phyloP scores from a whole-genome alignment of 2,888 invertebrate species.

The Esperia sulphurella region DNA sequence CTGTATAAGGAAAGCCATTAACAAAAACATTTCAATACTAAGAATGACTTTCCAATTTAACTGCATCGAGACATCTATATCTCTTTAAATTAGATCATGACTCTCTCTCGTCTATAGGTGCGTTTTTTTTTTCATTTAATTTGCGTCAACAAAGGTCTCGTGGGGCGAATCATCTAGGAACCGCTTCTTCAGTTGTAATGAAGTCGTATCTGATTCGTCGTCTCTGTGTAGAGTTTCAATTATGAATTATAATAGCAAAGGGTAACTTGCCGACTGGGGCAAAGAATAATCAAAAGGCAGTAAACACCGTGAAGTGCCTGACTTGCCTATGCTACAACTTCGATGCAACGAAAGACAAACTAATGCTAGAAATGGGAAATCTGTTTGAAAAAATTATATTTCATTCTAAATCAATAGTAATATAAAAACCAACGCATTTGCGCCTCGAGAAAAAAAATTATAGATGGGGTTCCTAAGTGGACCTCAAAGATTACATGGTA shows the following conservation, averaged over 20 bases:
- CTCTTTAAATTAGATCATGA: constrained; percentile 52
- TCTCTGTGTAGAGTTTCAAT: constrained; percentile 57
- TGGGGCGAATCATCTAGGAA: constrained; percentile 37
- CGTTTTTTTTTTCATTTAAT: constrained; percentile 40
- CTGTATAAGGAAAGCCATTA: no score
- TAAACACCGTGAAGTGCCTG: no score
- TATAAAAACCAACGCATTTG: no score
- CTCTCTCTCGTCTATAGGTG: constrained; percentile 30
- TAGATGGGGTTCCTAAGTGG: no score
- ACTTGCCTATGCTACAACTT: no score
- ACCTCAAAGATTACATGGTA: no score
- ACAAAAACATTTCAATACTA: neutral
- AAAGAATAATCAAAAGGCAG: neutral
- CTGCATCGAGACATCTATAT: constrained; percentile 42
- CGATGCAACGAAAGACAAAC: no score
- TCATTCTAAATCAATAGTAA: no score
- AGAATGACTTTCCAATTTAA: constrained; percentile 8
- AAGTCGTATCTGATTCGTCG: constrained; percentile 42
- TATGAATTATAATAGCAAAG: constrained; percentile 55
- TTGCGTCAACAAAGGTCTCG: constrained; percentile 41
- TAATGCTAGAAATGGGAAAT: no score
- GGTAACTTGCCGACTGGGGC: constrained; percentile 32
- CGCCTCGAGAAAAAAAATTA: no score
- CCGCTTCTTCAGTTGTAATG: constrained; percentile 39
- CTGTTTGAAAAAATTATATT: no score